A percentile compares a stretch with the other conserved stretches of the same genome.
Evolutionary conservation across 2,113 vertebrate genomes (phyloP).

Genomic region (Cebus imitator): DNA sequence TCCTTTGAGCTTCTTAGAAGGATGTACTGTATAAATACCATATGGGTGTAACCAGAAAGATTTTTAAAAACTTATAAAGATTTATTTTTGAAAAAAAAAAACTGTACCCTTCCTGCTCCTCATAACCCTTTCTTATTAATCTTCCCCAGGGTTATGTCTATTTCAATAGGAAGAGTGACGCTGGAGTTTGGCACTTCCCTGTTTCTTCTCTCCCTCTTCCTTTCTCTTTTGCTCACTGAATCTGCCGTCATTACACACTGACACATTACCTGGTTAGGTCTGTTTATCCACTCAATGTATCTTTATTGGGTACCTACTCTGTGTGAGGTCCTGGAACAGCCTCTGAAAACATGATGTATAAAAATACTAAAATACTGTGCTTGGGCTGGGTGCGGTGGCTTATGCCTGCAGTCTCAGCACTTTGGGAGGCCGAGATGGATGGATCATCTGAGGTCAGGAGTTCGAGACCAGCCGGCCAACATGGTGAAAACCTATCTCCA

Average conservation of each 20-base stretch:
- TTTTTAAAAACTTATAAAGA: neutral
- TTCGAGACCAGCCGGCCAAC: too few species aligned
- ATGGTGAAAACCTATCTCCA: too few species aligned
- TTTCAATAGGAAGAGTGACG: neutral
- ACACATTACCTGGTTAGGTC: neutral
- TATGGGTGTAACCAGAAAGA: neutral
- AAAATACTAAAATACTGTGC: neutral
- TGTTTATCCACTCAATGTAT: neutral
- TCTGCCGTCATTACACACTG: neutral
- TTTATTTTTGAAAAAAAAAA: slow-evolving; percentile 34
- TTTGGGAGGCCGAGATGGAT: too few species aligned
- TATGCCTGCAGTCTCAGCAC: too few species aligned
- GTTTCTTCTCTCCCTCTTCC: neutral
- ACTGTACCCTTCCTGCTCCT: neutral
- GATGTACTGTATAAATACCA: neutral
- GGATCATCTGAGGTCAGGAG: too few species aligned
- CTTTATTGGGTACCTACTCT: neutral
- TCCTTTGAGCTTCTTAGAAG: slow-evolving; percentile 41
- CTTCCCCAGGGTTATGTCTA: neutral
- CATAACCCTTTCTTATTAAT: slow-evolving; percentile 10
- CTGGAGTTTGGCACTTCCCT: neutral
- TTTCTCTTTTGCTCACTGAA: neutral
- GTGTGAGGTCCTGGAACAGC: neutral
- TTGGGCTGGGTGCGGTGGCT: accelerated
- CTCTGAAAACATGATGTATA: neutral